phyloP scores from a whole-genome alignment of 2,113 vertebrate species.

The Bubo bubo region DNA sequence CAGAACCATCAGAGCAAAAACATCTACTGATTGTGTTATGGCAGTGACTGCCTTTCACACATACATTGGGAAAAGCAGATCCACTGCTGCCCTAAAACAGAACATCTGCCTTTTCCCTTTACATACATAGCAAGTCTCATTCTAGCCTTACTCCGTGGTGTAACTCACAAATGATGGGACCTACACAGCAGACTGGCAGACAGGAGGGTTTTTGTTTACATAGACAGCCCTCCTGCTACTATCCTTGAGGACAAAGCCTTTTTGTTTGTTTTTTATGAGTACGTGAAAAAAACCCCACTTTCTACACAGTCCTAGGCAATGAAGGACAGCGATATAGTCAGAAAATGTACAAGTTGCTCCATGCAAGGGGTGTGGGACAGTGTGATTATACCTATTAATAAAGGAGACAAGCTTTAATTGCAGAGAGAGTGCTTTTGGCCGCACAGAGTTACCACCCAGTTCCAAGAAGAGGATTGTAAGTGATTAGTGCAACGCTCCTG shows the following conservation, averaged over 20 bases:
- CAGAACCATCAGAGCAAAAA: background rate
- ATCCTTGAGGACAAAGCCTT: background rate
- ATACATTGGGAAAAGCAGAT: background rate
- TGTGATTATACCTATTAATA: background rate
- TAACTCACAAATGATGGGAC: background rate
- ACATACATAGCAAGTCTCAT: background rate
- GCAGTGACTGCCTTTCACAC: background rate
- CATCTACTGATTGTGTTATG: rapidly evolving
- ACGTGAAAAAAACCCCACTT: background rate
- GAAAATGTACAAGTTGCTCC: background rate
- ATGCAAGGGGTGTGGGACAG: background rate
- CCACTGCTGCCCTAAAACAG: background rate
- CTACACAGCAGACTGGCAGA: background rate
- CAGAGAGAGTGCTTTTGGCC: background rate
- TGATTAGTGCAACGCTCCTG: background rate
- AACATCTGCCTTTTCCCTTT: background rate
- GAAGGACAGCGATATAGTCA: background rate
- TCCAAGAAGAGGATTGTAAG: background rate
- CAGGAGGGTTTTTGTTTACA: background rate
- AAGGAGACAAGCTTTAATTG: slow-evolving; percentile 1
- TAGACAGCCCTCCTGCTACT: background rate
- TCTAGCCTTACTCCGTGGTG: background rate
- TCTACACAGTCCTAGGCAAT: background rate
- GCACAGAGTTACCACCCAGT: background rate
- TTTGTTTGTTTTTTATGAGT: background rate